phyloP scores from a whole-genome alignment of 2,888 invertebrate genomes.

The Neria commutata region DNA sequence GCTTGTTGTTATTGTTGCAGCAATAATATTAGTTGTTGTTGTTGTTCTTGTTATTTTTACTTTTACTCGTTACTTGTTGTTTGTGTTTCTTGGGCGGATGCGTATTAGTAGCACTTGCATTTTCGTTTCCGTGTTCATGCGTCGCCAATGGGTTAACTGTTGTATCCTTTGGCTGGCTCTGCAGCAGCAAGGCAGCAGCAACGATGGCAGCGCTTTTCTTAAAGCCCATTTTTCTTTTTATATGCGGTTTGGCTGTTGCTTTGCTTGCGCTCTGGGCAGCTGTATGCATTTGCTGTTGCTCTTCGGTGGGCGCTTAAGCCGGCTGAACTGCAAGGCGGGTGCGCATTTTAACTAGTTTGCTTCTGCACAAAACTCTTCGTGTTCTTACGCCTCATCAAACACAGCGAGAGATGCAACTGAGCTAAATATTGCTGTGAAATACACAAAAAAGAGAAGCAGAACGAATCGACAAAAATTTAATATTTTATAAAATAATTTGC shows the following conservation, averaged over 20 bases:
- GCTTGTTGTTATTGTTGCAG: conserved; percentile 8
- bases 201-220: conserved; percentile 12
- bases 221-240: conserved; percentile 35
- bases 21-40: conserved; percentile 11
- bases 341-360: no score
- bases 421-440: no score
- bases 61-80: conserved; percentile 3
- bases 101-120: conserved; percentile 1
- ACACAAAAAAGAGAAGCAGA: no score
- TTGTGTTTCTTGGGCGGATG: conserved; percentile 17
- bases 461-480: no score
- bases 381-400: no score
- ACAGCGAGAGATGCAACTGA: no score
- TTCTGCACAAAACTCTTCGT: no score
- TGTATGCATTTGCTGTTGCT: no score
- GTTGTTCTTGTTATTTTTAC: conserved; percentile 8
- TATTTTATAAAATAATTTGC: no score
- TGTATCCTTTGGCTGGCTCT: conserved; percentile 18
- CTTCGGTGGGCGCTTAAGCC: no score
- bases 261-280: background rate
- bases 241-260: conserved; percentile 12
- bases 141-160: conserved; percentile 6
- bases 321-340: no score
- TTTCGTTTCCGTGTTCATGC: conserved; percentile 12
- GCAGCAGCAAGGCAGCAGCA: conserved; percentile 5